Evolutionary conservation across 2,113 vertebrate genomes (phyloP).

Genomic region (Heterochromis multidens): DNA sequence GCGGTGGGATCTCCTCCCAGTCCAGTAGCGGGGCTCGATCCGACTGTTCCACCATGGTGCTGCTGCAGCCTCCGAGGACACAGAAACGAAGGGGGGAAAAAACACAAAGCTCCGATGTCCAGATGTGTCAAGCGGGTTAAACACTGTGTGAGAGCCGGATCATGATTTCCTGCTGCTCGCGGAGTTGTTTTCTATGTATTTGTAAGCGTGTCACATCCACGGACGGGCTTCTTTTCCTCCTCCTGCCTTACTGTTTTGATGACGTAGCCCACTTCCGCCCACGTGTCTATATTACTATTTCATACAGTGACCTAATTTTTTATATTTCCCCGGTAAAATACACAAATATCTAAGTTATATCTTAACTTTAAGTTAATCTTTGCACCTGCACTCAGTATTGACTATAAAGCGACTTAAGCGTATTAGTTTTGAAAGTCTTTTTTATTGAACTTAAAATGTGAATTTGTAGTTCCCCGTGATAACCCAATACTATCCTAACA

Average conservation of each 20-base stretch:
- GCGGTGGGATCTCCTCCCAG: conserved; percentile 88
- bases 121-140: neutral
- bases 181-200: conserved; percentile 48
- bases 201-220: conserved; percentile 72
- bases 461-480: neutral
- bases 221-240: conserved; percentile 28
- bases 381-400: neutral
- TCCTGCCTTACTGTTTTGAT: conserved; percentile 71
- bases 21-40: conserved; percentile 90
- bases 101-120: neutral
- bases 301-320: conserved; percentile 44
- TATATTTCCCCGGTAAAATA: neutral
- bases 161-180: conserved; percentile 40
- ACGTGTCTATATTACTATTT: conserved; percentile 66
- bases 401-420: neutral
- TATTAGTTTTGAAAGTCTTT: no score
- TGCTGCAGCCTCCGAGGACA: conserved; percentile 1
- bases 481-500: neutral
- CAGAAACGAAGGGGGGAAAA: neutral
- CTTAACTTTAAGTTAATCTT: neutral
- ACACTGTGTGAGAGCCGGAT: neutral
- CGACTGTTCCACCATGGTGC: conserved; percentile 85
- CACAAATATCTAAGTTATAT: neutral
- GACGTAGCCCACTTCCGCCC: conserved; percentile 77
- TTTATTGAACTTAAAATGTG: no score